These are phyloP conservation scores for Escarpia spicata DNA, from an alignment of 2,888 invertebrate genomes.

Conservation along the genomic window DNA sequence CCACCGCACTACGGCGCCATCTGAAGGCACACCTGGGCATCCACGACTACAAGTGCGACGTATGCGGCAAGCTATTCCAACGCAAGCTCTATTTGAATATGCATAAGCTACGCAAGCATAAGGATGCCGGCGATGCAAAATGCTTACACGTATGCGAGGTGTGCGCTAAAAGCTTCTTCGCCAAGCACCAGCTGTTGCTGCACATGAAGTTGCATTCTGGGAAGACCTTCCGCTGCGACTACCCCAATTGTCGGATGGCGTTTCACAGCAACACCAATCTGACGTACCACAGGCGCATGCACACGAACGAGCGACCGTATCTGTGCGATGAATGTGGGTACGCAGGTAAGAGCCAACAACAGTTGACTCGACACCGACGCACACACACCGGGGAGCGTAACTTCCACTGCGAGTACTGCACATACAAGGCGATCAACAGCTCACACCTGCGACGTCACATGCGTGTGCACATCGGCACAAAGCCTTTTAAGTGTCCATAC, in stretches of 20 bases:
- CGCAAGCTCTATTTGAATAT: slow-evolving; percentile 26
- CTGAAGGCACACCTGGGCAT: slow-evolving; percentile 35
- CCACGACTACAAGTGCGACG: slow-evolving; percentile 30
- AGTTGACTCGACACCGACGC: slow-evolving; percentile 58
- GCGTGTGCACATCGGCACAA: slow-evolving; percentile 64
- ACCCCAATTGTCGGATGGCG: slow-evolving; percentile 83
- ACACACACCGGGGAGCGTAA: slow-evolving; percentile 62
- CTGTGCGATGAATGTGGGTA: slow-evolving; percentile 86
- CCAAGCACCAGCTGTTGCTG: slow-evolving; percentile 47
- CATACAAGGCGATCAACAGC: slow-evolving; percentile 60
- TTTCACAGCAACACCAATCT: slow-evolving; percentile 68
- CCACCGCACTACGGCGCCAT: slow-evolving; percentile 54
- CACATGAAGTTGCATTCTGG: slow-evolving; percentile 79
- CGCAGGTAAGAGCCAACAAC: slow-evolving; percentile 67
- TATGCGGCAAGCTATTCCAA: slow-evolving; percentile 35
- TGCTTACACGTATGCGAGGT: slow-evolving; percentile 83
- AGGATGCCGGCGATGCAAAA: slow-evolving; percentile 66
- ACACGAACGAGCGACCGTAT: slow-evolving; percentile 82
- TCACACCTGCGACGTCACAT: slow-evolving; percentile 63
- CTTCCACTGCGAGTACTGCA: slow-evolving; percentile 63
- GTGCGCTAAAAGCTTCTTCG: slow-evolving; percentile 85
- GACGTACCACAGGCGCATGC: slow-evolving; percentile 86
- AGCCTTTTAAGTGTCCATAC: slow-evolving; percentile 66
- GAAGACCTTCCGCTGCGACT: slow-evolving; percentile 72
- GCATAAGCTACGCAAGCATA: slow-evolving; percentile 36